phyloP scores from a whole-genome alignment of 2,888 invertebrate species.

The Agelastica alni region DNA sequence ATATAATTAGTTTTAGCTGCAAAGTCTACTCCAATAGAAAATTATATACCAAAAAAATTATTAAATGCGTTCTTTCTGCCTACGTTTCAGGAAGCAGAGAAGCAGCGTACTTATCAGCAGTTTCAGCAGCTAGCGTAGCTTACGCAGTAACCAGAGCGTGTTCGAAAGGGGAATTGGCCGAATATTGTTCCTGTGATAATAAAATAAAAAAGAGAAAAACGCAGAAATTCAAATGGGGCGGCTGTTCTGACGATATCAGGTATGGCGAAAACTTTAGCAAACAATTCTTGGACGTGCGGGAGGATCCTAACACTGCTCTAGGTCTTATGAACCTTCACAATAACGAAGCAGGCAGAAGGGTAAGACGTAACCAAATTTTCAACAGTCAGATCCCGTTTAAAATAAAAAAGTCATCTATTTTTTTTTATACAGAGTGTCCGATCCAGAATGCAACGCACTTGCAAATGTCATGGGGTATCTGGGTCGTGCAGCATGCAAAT shows the following conservation, averaged over 20 bases:
- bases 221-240: constrained; percentile 89
- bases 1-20: too few relatives aligned
- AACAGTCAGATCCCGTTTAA: constrained; percentile 21
- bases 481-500: constrained; percentile 89
- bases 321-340: constrained; percentile 91
- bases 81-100: constrained; percentile 76
- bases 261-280: constrained; percentile 85
- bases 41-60: background rate
- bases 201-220: constrained; percentile 61
- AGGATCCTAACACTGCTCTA: constrained; percentile 71
- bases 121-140: constrained; percentile 87
- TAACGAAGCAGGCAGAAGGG: constrained; percentile 88
- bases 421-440: constrained; percentile 63
- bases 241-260: constrained; percentile 88
- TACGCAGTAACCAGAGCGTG: constrained; percentile 87
- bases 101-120: constrained; percentile 86
- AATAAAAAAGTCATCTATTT: too few relatives aligned
- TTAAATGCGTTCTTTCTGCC: too few relatives aligned
- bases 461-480: constrained; percentile 94
- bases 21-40: too few relatives aligned
- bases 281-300: constrained; percentile 83
- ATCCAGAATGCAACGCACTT: constrained; percentile 81
- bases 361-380: too few relatives aligned
- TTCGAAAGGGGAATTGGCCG: constrained; percentile 81
- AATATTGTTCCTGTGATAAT: constrained; percentile 82